Evolutionary conservation across 2,797 vertebrate species (phyloP), one percentile per base, ranked within the genome.

Genomic region (Anguilla megastoma): DNA sequence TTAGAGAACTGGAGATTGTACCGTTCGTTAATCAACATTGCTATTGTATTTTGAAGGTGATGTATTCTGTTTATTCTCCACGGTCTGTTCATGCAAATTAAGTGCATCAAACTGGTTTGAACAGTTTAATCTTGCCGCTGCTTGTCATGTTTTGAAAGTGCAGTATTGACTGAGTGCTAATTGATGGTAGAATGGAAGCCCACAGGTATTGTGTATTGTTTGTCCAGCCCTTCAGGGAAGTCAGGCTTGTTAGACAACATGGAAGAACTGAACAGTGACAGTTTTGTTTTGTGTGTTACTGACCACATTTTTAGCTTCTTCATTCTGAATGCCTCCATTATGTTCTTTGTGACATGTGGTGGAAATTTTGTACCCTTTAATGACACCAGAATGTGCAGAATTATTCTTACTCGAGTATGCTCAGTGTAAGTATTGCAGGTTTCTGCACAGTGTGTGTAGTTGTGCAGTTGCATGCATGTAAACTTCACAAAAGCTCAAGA

Each of bases 191-290:
- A 41, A 14, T 16, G 33, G 63, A 66, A 66, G 5, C 12, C 27
- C n/a, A 33, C 69, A 6, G 74, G 79, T 14, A 82, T 50, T 50
- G 21, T 82, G 79, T n/a, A 48, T 80, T 80, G 76, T 82, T 48
- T 48, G 18, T n/a, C 24, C 79, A 48, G 24, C 41, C 24, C 18
- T 82, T 82, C 45, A 82, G 79, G 79, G 18, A 82, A 48, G 79
- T 82, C 30, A 0, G 5, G 9, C 6, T 6, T 45, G 30, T 33
- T 41, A 36, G 36, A 45, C 45, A 18, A 50, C 41, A 48, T 80
- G 21, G 41, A 48, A 48, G 76, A 48, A 48, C 24, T 82, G 21
- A 80, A 80, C 76, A 41, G 33, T 82, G 79, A 82, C 41, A 0
- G 76, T 80, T 80, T 27, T 45, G 36, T 82, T 7, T 50, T 24